These are phyloP conservation scores for Mycalesis mineus DNA, from an alignment of 2,888 invertebrate genomes.

Conservation along the genomic window DNA sequence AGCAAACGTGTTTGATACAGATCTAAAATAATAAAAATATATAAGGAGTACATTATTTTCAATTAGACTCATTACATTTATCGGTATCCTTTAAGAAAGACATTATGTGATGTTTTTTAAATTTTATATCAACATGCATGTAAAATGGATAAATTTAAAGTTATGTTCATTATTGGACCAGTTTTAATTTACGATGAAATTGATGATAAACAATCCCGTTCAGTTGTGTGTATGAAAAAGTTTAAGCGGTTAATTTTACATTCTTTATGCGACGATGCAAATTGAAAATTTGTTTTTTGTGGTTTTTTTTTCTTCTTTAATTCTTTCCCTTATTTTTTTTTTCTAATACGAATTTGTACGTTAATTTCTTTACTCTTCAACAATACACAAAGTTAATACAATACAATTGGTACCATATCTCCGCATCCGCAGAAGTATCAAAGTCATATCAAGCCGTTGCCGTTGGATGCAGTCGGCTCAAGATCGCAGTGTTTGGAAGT, in stretches of 20 bases:
- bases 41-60: background rate
- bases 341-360: no score
- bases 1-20: background rate
- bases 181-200: constrained; percentile 64
- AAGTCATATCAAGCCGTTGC: no score
- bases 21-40: background rate
- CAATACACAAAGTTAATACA: no score
- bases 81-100: background rate
- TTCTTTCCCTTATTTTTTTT: no score
- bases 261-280: background rate
- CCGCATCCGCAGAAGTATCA: no score
- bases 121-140: constrained; percentile 19
- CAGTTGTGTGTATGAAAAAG: constrained; percentile 48
- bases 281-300: no score
- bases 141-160: constrained; percentile 40
- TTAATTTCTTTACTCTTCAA: no score
- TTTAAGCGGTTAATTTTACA: constrained; percentile 44
- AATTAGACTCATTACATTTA: constrained; percentile 13
- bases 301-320: no score
- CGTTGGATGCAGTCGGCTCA: no score
- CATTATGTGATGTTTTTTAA: constrained; percentile 16
- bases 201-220: constrained; percentile 56
- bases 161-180: constrained; percentile 69
- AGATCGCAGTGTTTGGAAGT: no score
- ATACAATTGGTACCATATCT: no score